Conservation (phyloP, 2,113 vertebrate species). For the Tragelaphus scriptus region DNA sequence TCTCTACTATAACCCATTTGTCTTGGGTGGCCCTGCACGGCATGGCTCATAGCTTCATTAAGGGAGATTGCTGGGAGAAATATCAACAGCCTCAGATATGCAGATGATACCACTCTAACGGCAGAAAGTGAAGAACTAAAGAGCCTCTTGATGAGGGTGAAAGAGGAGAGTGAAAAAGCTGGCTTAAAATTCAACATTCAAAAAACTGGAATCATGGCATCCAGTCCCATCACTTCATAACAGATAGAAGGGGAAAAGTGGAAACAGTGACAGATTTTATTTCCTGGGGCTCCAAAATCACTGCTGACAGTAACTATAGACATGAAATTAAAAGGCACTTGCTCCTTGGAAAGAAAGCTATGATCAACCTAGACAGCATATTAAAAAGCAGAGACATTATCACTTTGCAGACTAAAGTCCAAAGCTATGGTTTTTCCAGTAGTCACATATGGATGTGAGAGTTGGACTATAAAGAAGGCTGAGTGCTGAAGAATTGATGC, state of each 20-base stretch:
- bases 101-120: background rate
- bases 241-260: background rate
- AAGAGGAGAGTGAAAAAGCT: background rate
- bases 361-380: background rate
- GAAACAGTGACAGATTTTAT: background rate
- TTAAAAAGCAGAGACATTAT: background rate
- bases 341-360: background rate
- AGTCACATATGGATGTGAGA: background rate
- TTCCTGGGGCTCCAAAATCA: background rate
- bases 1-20: background rate
- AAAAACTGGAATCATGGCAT: background rate
- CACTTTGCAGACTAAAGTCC: background rate
- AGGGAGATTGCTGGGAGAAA: background rate
- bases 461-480: background rate
- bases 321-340: background rate
- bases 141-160: background rate
- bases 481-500: background rate
- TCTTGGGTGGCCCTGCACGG: background rate
- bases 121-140: background rate
- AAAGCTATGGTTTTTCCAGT: background rate
- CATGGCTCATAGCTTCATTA: background rate
- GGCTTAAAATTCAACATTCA: background rate
- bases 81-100: background rate
- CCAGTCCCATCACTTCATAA: background rate
- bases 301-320: background rate